phyloP scores from a whole-genome alignment of 1,140 invertebrate species.

The Drosophila prosaltans region DNA sequence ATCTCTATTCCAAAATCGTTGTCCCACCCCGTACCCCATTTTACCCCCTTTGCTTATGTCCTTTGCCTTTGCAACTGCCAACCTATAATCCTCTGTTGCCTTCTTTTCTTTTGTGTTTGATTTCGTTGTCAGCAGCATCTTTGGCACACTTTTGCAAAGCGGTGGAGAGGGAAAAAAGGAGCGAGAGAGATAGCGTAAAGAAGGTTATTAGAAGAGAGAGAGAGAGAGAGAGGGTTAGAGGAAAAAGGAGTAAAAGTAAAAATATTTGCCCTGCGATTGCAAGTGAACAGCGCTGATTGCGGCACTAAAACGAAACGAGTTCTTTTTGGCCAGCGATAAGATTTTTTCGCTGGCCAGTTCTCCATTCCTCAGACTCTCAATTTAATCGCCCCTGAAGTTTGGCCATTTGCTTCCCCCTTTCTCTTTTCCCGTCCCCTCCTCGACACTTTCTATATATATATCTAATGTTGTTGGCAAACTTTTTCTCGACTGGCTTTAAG shows the following conservation, averaged over 20 bases:
- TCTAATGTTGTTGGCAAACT: constrained; percentile 54
- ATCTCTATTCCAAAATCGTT: constrained; percentile 15
- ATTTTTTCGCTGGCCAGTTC: constrained; percentile 27
- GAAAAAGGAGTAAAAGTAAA: constrained; percentile 73
- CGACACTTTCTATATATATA: constrained; percentile 25
- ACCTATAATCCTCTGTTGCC: constrained; percentile 13
- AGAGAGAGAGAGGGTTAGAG: not conserved
- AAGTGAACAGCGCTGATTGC: constrained; percentile 77
- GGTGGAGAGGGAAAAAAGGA: constrained; percentile 36
- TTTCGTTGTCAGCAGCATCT: constrained; percentile 73
- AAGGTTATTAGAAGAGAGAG: not conserved
- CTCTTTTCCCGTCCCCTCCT: not conserved
- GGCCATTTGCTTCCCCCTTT: constrained; percentile 41
- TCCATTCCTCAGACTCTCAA: constrained; percentile 17
- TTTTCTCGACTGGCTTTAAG: constrained; percentile 61
- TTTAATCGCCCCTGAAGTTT: constrained; percentile 72
- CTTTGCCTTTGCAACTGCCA: not conserved
- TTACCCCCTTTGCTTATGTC: not conserved
- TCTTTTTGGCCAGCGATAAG: constrained; percentile 72
- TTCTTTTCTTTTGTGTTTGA: constrained; percentile 62
- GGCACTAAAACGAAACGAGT: constrained; percentile 75
- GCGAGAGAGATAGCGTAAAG: constrained; percentile 12
- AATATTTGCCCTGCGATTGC: constrained; percentile 77
- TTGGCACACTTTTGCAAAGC: constrained; percentile 74
- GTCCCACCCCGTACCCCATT: not conserved